Evolutionary conservation across 1,140 invertebrate genomes (phyloP).

Genomic region (Drosophila sulfurigaster): DNA sequence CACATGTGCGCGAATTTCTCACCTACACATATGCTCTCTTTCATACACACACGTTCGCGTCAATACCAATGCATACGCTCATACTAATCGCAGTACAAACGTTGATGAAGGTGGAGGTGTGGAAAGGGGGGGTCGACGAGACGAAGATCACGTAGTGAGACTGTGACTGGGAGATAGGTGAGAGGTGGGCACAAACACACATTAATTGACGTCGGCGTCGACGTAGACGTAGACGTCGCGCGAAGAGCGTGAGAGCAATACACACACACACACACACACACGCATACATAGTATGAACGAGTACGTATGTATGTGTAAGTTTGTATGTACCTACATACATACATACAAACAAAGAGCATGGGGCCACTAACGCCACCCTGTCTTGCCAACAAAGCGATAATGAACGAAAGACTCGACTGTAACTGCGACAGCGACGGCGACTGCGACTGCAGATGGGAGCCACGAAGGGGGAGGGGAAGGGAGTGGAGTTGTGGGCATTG

Average conservation of each 20-base stretch:
- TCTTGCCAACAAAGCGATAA: slow-evolving; percentile 75
- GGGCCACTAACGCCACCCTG: slow-evolving; percentile 68
- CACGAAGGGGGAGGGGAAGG: not conserved
- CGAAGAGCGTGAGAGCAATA: slow-evolving; percentile 28
- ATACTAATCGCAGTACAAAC: slow-evolving; percentile 63
- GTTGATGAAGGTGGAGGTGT: slow-evolving; percentile 7
- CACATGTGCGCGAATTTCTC: slow-evolving; percentile 71
- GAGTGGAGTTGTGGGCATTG: slow-evolving; percentile 21
- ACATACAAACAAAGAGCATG: slow-evolving; percentile 22
- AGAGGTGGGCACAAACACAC: slow-evolving; percentile 22
- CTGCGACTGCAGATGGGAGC: slow-evolving; percentile 5
- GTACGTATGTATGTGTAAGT: slow-evolving; percentile 1
- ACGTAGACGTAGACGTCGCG: not conserved
- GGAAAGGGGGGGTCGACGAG: not conserved
- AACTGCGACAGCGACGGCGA: slow-evolving; percentile 28
- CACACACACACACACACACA: slow-evolving; percentile 11
- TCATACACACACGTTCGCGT: slow-evolving; percentile 43
- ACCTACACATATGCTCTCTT: slow-evolving; percentile 66
- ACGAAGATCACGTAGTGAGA: slow-evolving; percentile 63
- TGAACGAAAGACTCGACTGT: slow-evolving; percentile 52
- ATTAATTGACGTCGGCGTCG: slow-evolving; percentile 22
- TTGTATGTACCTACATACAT: slow-evolving; percentile 10
- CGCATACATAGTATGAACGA: slow-evolving; percentile 1
- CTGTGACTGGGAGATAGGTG: slow-evolving; percentile 27
- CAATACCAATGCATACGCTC: slow-evolving; percentile 40